Evolutionary conservation across 2,113 vertebrate genomes (phyloP).

Genomic region (Columba janthina): DNA sequence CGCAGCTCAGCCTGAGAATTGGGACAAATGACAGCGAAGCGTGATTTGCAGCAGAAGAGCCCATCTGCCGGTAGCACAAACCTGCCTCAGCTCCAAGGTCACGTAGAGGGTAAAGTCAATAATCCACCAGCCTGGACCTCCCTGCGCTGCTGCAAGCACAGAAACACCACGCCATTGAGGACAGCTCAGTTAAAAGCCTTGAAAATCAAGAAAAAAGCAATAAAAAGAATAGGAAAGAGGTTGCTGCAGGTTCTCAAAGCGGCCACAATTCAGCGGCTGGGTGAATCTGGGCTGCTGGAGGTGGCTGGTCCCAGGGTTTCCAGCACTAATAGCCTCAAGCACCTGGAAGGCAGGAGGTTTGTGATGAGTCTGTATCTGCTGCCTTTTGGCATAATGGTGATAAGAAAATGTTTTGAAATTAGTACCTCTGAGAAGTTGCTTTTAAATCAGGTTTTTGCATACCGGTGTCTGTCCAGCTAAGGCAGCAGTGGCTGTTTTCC

Average conservation of each 20-base stretch:
- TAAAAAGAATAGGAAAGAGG: background rate
- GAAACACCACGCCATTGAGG: background rate
- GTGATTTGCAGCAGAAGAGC: background rate
- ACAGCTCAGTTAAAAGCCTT: background rate
- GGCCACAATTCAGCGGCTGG: background rate
- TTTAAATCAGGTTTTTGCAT: background rate
- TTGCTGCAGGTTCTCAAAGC: background rate
- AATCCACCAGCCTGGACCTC: background rate
- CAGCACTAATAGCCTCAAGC: background rate
- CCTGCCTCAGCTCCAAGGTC: background rate
- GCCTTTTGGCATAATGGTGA: background rate
- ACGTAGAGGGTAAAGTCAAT: background rate
- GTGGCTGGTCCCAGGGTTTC: background rate
- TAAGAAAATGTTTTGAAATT: background rate
- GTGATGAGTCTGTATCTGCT: background rate
- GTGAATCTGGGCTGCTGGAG: background rate
- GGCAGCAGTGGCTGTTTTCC: background rate
- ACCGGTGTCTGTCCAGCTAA: background rate
- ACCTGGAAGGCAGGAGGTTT: background rate
- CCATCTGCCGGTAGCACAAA: background rate
- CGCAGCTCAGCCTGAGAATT: background rate
- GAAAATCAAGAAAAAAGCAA: background rate
- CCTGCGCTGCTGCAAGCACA: background rate
- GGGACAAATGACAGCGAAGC: background rate
- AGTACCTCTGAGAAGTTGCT: background rate